Conservation (phyloP, 2,797 vertebrate genomes). For the Pangasius sanitwongsei region DNA sequence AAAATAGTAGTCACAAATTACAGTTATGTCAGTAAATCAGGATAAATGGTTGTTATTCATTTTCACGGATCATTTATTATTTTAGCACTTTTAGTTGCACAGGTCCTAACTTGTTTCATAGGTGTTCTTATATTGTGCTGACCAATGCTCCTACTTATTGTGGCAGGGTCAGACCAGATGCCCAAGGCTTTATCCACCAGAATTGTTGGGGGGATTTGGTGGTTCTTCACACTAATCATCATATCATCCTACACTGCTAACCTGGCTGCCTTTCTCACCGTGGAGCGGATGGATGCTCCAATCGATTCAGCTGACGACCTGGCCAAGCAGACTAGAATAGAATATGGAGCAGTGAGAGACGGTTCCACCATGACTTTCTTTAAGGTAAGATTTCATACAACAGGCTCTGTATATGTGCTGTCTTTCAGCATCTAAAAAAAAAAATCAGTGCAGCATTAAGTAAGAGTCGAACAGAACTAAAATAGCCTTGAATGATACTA, state of each 20-base stretch:
- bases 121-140: constrained; percentile 1
- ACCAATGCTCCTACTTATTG: constrained; percentile 61
- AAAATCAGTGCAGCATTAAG: background rate
- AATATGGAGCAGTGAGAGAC: constrained; percentile 93
- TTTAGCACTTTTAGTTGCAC: background rate
- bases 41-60: background rate
- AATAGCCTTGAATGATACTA: background rate
- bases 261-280: constrained; percentile 96
- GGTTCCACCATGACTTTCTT: constrained; percentile 99
- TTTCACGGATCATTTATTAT: background rate
- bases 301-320: constrained; percentile 77
- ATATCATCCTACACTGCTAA: constrained; percentile 99
- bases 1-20: background rate
- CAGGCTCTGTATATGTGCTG: background rate
- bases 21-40: background rate
- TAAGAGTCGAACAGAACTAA: background rate
- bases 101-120: background rate
- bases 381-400: constrained; percentile 79
- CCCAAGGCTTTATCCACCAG: constrained; percentile 82
- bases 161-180: constrained; percentile 95
- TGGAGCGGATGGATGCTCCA: constrained; percentile 96
- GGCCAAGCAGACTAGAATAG: constrained; percentile 95
- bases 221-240: constrained; percentile 99
- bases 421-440: background rate
- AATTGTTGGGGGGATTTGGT: constrained; percentile 92